Conservation (phyloP, 2,888 invertebrate species). For the Himalopsyche japonica region DNA sequence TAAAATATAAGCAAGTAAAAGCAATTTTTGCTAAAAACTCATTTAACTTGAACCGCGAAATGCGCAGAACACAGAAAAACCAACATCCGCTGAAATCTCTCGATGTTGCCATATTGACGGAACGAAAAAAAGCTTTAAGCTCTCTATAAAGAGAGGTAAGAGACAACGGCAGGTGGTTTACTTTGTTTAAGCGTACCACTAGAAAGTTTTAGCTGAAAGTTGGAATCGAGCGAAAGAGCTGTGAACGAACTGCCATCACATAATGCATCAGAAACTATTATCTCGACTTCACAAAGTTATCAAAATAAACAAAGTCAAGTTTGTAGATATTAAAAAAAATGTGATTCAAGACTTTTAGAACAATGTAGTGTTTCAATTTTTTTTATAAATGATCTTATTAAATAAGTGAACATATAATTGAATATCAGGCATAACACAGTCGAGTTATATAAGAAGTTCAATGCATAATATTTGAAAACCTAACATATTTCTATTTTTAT, state of each 20-base stretch:
- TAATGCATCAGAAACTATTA: not conserved
- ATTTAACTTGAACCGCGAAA: not conserved
- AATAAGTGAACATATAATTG: no score
- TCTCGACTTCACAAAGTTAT: not conserved
- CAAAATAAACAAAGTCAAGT: no score
- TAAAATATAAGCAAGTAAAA: not conserved
- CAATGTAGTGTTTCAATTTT: not conserved
- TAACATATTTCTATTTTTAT: no score
- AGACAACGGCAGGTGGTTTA: conserved; percentile 23
- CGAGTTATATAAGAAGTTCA: no score
- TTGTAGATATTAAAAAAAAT: no score
- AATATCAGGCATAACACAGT: no score
- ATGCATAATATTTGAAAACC: no score
- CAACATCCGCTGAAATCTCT: not conserved
- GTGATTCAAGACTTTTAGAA: no score
- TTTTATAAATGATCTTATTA: not conserved
- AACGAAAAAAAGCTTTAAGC: conserved; percentile 7
- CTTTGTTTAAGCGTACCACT: conserved; percentile 24
- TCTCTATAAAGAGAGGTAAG: conserved; percentile 16
- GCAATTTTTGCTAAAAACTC: not conserved
- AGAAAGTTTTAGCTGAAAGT: conserved; percentile 17
- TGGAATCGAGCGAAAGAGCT: conserved; percentile 15
- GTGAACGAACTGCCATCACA: not conserved
- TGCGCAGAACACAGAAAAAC: not conserved
- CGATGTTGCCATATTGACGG: not conserved